phyloP scores from a whole-genome alignment of 2,113 vertebrate genomes.

The Beaufortia kweichowensis region DNA sequence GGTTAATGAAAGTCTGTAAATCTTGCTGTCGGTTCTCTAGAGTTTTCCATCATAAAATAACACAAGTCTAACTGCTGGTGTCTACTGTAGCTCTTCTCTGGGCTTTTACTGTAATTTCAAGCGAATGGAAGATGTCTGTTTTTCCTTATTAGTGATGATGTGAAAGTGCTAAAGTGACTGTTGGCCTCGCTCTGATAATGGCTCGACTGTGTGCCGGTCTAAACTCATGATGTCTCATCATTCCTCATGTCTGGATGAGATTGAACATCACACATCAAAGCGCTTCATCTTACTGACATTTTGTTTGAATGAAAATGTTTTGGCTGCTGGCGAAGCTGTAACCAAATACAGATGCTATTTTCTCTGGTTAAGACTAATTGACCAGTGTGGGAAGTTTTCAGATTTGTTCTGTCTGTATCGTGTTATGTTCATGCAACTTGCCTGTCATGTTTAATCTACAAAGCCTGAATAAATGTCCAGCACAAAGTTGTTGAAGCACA shows the following conservation, averaged over 20 bases:
- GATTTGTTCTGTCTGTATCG: neutral
- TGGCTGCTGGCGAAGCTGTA: no score
- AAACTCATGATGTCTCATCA: neutral
- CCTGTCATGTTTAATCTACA: neutral
- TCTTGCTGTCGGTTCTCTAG: neutral
- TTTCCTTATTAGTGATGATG: conserved; percentile 1
- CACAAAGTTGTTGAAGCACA: neutral
- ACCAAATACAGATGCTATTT: no score
- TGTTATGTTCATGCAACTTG: neutral
- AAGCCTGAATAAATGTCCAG: neutral
- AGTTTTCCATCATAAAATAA: conserved; percentile 14
- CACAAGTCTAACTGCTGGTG: conserved; percentile 2
- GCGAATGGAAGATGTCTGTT: conserved; percentile 4
- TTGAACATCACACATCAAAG: conserved; percentile 1
- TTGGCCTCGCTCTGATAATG: neutral
- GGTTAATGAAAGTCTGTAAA: neutral
- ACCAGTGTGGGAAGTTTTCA: no score
- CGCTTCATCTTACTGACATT: no score
- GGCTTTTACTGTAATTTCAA: conserved; percentile 6
- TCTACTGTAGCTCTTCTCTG: neutral
- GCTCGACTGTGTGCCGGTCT: neutral
- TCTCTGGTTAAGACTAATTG: no score
- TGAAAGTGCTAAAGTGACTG: conserved; percentile 8
- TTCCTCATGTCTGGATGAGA: conserved; percentile 23
- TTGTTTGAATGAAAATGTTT: no score